Conservation (phyloP, 2,113 vertebrate species). For the Psettodes erumei region DNA sequence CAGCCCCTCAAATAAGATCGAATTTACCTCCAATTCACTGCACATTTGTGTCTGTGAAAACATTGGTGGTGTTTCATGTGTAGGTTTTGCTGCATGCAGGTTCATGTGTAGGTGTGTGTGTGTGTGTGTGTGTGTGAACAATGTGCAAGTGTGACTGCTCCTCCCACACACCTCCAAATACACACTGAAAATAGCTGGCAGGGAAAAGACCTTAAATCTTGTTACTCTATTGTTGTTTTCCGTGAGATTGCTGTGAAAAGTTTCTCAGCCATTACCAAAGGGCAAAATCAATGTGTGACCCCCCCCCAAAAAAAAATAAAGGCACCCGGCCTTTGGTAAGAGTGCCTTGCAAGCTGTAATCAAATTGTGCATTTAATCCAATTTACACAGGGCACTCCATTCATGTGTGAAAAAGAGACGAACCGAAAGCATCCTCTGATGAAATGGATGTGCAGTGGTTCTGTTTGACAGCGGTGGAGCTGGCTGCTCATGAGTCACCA, state of each 20-base stretch:
- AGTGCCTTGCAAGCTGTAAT: conserved; percentile 38
- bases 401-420: conserved; percentile 65
- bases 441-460: conserved; percentile 44
- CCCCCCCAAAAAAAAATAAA: conserved; percentile 29
- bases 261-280: conserved; percentile 39
- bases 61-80: conserved; percentile 26
- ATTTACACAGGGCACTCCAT: conserved; percentile 66
- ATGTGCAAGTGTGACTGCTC: conserved; percentile 23
- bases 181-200: conserved; percentile 36
- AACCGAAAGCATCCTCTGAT: conserved; percentile 56
- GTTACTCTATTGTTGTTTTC: background rate
- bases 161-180: conserved; percentile 33
- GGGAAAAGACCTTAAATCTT: conserved; percentile 30
- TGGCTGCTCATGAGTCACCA: conserved; percentile 37
- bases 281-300: conserved; percentile 42
- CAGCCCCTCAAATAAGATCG: conserved; percentile 44
- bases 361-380: conserved; percentile 78
- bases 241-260: conserved; percentile 31
- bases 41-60: conserved; percentile 27
- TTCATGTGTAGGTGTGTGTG: background rate
- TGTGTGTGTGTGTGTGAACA: conserved; percentile 20
- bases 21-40: conserved; percentile 30
- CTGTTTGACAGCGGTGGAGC: conserved; percentile 39
- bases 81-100: background rate
- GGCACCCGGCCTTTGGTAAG: conserved; percentile 53